Evolutionary conservation across 37 sponge, comb jelly and placozoan species (phyloP).

Genomic region (Lycopodina hypogea): DNA sequence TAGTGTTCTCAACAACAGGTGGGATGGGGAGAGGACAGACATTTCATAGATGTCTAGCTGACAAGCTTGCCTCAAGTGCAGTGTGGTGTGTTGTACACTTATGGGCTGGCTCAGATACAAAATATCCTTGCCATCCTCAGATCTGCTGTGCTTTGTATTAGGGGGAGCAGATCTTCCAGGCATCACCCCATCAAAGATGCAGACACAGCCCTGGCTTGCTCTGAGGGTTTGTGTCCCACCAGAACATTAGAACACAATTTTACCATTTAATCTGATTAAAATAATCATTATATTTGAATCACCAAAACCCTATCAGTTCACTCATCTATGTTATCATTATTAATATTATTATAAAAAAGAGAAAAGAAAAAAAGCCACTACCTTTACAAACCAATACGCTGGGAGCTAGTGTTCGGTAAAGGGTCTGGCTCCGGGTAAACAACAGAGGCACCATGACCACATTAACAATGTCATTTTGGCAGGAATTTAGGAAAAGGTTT

Average conservation of each 20-base stretch:
- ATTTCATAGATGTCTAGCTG: constrained; percentile 28
- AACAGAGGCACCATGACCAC: no score
- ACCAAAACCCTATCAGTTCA: no score
- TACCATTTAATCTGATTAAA: no score
- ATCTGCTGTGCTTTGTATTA: constrained; percentile 30
- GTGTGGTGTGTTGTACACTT: constrained; percentile 5
- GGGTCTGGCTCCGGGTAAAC: no score
- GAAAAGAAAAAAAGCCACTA: no score
- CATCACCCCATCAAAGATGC: background rate
- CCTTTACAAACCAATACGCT: no score
- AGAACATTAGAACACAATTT: background rate
- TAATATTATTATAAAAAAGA: no score
- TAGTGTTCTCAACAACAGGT: constrained; percentile 31
- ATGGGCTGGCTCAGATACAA: constrained; percentile 37
- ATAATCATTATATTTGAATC: no score
- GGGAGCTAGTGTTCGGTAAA: no score
- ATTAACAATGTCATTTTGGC: no score
- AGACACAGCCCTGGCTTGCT: constrained; percentile 2
- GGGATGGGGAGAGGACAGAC: constrained; percentile 29
- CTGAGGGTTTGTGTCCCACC: constrained; percentile 6
- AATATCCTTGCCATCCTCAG: constrained; percentile 1
- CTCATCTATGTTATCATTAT: no score
- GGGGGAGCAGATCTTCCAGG: constrained; percentile 23
- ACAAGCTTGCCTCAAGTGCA: constrained; percentile 15
- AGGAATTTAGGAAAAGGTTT: no score